These are phyloP conservation scores for Drosophila eohydei DNA, from an alignment of 2,888 invertebrate species.

Conservation along the genomic window DNA sequence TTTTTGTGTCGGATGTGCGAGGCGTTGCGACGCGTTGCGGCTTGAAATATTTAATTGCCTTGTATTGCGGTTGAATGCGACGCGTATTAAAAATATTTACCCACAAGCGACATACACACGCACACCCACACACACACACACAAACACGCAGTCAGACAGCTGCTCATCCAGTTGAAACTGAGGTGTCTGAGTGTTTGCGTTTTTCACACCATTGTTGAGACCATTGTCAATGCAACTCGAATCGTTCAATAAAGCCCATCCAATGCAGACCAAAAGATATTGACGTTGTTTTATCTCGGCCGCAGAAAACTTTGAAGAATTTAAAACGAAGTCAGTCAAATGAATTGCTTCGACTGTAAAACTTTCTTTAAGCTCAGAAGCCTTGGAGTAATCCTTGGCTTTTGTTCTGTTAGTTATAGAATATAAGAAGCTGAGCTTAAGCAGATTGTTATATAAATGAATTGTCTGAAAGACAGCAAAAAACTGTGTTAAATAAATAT, in stretches of 20 bases:
- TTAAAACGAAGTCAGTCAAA: neutral
- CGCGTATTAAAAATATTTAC: conserved; percentile 81
- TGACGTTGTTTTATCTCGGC: conserved; percentile 17
- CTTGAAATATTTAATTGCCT: conserved; percentile 83
- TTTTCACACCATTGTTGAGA: conserved; percentile 52
- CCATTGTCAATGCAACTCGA: conserved; percentile 31
- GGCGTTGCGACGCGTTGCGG: conserved; percentile 49
- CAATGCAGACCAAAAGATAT: conserved; percentile 19
- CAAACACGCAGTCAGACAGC: conserved; percentile 26
- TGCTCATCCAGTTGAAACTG: conserved; percentile 45
- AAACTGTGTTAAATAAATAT: too few species aligned
- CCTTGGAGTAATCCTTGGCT: neutral
- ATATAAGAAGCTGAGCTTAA: neutral
- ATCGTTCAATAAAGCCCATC: conserved; percentile 4
- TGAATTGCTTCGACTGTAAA: neutral
- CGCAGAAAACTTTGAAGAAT: conserved; percentile 1
- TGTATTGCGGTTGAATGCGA: conserved; percentile 82
- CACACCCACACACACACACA: conserved; percentile 5
- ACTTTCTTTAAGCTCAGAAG: neutral
- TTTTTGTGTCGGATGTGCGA: conserved; percentile 38
- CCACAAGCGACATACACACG: conserved; percentile 50
- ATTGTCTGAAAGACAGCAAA: neutral
- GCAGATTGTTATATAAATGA: neutral
- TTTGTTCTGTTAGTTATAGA: neutral
- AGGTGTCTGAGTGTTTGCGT: conserved; percentile 74